Base-by-base conservation (phyloP, 2,888 invertebrate genomes). In the Buathra laborator region DNA sequence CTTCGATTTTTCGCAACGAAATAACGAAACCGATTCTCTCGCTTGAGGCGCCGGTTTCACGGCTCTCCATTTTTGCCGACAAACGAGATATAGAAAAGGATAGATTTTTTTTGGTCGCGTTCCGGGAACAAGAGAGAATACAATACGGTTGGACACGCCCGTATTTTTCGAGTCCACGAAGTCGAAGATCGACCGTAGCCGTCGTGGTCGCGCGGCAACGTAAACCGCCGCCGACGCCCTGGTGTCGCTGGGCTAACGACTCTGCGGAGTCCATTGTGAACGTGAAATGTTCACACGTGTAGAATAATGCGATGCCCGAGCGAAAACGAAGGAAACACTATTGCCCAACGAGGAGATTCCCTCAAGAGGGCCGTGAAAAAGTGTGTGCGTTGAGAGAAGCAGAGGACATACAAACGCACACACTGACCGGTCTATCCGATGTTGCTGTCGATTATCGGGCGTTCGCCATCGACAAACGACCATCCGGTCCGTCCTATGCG, bases 271-370 rank as follows among this genome's bases (percentile, higher is more conserved):
- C 89, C 90, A 91, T 91, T 91, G 91, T 91, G 87, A 85, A 83
- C 84, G 87, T 86, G 80, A 89, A 91, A 89, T 88, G 89, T 90
- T 91, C 89, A 89, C 90, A 87, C 90, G 88, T 89, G 87, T 90
- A 84, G 88, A 88, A 90, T 89, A 88, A 89, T 86, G 81, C 81
- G 71, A 53, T 44, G 71, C 68, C n/a, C 66, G 79, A 62, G 78
- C 51, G 71, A 82, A 84, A 82, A 79, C 53, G 32, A 75, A 78
- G 59, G 19, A 75, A 85, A 85, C 74, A 81, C 46, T 48, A 66
- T 62, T 51, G 64, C 32, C 71, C 44, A 32, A 74, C 78, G 71
- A 56, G 70, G 59, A 81, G 71, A 86, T 85, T 80, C 77, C 85
- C 84, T 78, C 81, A 16, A 62, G 48, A 56, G 70, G 24, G 43